phyloP scores from a whole-genome alignment of 1,140 invertebrate genomes.

The Ooceraea biroi region DNA sequence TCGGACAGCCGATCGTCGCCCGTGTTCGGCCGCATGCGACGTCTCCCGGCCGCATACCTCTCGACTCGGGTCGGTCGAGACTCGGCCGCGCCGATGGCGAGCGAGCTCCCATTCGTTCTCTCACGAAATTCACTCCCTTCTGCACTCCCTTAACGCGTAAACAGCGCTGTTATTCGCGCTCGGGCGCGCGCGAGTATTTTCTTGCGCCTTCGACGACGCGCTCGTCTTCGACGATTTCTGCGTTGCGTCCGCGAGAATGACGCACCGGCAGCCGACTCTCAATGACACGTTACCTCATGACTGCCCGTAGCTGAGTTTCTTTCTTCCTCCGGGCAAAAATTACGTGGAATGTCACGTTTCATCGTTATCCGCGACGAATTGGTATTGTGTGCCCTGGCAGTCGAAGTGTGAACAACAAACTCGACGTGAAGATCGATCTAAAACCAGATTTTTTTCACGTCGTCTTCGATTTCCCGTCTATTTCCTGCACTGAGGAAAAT shows the following conservation, averaged over 20 bases:
- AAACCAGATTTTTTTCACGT: too few species aligned
- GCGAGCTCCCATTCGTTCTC: conserved; percentile 44
- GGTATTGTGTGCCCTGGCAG: too few species aligned
- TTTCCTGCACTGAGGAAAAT: too few species aligned
- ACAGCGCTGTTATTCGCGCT: conserved; percentile 36
- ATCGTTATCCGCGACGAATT: background rate
- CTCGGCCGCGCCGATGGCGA: conserved; percentile 36
- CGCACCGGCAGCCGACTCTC: too few species aligned
- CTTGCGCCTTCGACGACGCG: background rate
- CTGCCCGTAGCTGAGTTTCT: too few species aligned
- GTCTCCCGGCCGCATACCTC: conserved; percentile 31
- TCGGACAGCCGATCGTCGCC: background rate
- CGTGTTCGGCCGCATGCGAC: conserved; percentile 18
- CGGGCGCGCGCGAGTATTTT: background rate
- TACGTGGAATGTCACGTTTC: too few species aligned
- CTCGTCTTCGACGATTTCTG: background rate
- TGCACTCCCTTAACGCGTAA: conserved; percentile 10
- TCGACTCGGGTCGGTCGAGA: conserved; percentile 1
- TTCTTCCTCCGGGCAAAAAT: background rate
- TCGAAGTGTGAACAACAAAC: too few species aligned
- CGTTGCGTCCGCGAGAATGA: too few species aligned
- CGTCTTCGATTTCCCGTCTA: too few species aligned
- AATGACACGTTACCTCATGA: background rate
- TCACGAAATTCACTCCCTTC: conserved; percentile 33
- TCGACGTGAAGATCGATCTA: too few species aligned